Percentiles rank a stretch among this genome's conserved stretches.
Conservation (phyloP, 2,113 vertebrate genomes). For the Pelusios castaneus region DNA sequence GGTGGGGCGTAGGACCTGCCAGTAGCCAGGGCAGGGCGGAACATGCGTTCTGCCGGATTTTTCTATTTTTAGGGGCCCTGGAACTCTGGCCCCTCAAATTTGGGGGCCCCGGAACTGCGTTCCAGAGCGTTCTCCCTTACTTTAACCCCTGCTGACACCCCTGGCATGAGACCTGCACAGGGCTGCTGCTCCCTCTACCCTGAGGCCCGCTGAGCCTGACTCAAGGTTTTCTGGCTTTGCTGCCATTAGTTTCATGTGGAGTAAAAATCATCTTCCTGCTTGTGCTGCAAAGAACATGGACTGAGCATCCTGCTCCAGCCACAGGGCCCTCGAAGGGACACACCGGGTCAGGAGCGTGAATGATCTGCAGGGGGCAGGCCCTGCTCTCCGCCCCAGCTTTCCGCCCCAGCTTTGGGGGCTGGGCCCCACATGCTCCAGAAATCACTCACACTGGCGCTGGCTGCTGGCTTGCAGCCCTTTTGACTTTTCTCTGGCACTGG, state of each 20-base stretch:
- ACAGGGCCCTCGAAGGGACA: too few species aligned
- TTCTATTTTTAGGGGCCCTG: too few species aligned
- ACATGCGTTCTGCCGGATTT: too few species aligned
- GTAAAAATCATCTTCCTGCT: slow-evolving; percentile 35
- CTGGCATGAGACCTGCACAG: too few species aligned
- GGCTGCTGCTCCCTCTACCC: neutral
- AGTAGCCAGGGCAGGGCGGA: too few species aligned
- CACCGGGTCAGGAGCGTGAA: neutral
- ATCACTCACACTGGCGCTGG: neutral
- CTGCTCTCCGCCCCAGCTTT: neutral
- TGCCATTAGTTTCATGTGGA: slow-evolving; percentile 28
- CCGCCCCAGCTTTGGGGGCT: neutral
- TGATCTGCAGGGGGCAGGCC: neutral
- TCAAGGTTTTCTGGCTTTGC: neutral
- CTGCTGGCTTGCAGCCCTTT: neutral
- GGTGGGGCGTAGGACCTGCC: too few species aligned
- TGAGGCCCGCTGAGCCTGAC: neutral
- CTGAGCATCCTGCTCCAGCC: too few species aligned
- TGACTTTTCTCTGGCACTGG: neutral
- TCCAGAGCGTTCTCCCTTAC: too few species aligned
- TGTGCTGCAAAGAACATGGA: neutral
- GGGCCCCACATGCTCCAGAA: too few species aligned
- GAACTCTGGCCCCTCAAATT: too few species aligned
- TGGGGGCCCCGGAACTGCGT: too few species aligned
- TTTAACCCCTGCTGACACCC: too few species aligned